Conservation (phyloP, 1,140 invertebrate species). For the Dermatophagoides farinae region DNA sequence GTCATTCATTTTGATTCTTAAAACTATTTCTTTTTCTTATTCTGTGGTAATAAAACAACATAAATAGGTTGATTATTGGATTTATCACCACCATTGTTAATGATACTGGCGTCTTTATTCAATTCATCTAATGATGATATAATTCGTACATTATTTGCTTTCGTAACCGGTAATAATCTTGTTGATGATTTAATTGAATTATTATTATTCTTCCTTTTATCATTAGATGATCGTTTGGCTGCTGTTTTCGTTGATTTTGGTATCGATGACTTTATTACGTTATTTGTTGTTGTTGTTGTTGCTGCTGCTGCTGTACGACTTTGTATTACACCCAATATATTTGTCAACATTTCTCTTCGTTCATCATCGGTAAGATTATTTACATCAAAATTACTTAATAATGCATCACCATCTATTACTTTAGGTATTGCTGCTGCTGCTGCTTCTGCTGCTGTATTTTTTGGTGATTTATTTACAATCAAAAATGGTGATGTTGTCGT, state of each 20-base stretch:
- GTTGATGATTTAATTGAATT: neutral
- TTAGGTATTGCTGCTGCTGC: neutral
- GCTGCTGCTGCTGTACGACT: neutral
- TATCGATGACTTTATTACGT: neutral
- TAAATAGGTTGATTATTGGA: constrained; percentile 2
- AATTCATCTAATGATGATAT: constrained; percentile 9
- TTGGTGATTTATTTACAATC: neutral
- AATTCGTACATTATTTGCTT: constrained; percentile 3
- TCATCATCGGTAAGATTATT: constrained; percentile 9
- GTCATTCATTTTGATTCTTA: no score
- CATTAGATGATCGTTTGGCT: neutral
- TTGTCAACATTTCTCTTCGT: neutral
- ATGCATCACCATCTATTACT: neutral
- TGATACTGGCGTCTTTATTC: neutral
- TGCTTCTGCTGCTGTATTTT: neutral
- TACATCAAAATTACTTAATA: constrained; percentile 3
- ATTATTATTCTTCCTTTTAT: neutral
- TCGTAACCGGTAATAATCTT: neutral
- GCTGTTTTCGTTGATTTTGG: neutral
- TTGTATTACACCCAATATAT: constrained; percentile 4
- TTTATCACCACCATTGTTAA: neutral
- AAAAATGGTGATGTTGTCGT: constrained; percentile 5
- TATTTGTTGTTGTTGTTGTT: neutral
- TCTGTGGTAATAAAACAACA: constrained; percentile 10
- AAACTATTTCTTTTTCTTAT: constrained; percentile 9